Conservation (phyloP, 2,888 invertebrate species). For the Hirtodrosophila cameraria region DNA sequence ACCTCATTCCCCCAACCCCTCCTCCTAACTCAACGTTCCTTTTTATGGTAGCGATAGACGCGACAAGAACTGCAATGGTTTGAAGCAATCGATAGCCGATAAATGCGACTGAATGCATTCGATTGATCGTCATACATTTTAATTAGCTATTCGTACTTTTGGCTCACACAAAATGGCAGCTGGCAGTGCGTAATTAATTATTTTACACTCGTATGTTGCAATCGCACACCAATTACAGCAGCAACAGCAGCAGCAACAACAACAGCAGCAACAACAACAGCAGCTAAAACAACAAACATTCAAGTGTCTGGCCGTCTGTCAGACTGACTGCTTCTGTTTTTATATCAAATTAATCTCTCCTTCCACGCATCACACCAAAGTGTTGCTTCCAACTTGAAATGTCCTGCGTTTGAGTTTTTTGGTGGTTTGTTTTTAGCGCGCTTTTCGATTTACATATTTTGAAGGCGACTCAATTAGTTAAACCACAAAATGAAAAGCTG, state of each 20-base stretch:
- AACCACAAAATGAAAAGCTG: slow-evolving; percentile 82
- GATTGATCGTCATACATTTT: slow-evolving; percentile 45
- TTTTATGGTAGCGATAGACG: slow-evolving; percentile 1
- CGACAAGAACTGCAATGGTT: slow-evolving; percentile 6
- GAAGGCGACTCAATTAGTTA: slow-evolving; percentile 84
- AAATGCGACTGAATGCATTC: slow-evolving; percentile 17
- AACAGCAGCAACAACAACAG: slow-evolving; percentile 11
- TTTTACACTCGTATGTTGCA: slow-evolving; percentile 18
- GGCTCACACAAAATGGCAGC: slow-evolving; percentile 27
- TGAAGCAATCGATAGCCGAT: slow-evolving; percentile 54
- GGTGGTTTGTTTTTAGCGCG: not conserved
- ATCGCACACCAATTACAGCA: slow-evolving; percentile 17
- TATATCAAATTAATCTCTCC: slow-evolving; percentile 72
- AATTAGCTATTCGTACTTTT: slow-evolving; percentile 33
- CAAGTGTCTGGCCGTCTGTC: slow-evolving; percentile 22
- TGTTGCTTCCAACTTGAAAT: slow-evolving; percentile 3
- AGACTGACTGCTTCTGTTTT: slow-evolving; percentile 53
- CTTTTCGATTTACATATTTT: slow-evolving; percentile 76
- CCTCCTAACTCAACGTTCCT: not conserved
- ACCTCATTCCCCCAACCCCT: slow-evolving; percentile 57
- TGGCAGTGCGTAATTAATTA: slow-evolving; percentile 17
- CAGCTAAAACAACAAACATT: slow-evolving; percentile 52
- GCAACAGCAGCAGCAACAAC: slow-evolving; percentile 3
- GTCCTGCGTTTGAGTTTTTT: not conserved
- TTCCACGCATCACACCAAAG: not conserved